Conservation (phyloP, 2,113 vertebrate species). For the Cisticola juncidis region DNA sequence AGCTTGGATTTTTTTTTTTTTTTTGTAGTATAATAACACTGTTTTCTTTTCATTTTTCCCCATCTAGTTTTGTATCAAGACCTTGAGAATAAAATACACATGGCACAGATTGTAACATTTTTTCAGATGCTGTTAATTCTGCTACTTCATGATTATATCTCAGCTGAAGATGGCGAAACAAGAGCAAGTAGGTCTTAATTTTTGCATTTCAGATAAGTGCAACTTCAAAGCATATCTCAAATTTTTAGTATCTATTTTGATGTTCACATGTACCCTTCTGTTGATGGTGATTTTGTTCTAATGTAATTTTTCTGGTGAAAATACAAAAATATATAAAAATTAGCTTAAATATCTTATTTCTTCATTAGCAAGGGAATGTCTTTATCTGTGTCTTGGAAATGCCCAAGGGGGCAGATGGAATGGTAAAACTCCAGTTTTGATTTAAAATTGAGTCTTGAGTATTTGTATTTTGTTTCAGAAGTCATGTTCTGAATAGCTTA, state of each 20-base stretch:
- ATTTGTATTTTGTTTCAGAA: not conserved
- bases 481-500: not conserved
- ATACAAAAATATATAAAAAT: not conserved
- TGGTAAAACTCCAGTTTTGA: not conserved
- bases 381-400: not conserved
- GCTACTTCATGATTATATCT: conserved; percentile 75
- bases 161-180: conserved; percentile 88
- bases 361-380: not conserved
- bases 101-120: conserved; percentile 50
- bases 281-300: not conserved
- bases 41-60: not conserved
- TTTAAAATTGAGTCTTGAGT: not conserved
- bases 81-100: conserved; percentile 52
- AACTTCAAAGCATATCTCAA: not conserved
- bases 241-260: not conserved
- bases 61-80: conserved; percentile 39
- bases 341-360: not conserved
- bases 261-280: not conserved
- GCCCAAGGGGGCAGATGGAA: not conserved
- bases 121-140: conserved; percentile 79
- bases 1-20: not conserved
- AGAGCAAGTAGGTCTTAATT: conserved; percentile 89
- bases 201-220: conserved; percentile 4
- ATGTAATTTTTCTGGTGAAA: not conserved
- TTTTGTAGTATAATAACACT: not conserved